phyloP scores from a whole-genome alignment of 2,888 invertebrate genomes.

The Phortica magna region DNA sequence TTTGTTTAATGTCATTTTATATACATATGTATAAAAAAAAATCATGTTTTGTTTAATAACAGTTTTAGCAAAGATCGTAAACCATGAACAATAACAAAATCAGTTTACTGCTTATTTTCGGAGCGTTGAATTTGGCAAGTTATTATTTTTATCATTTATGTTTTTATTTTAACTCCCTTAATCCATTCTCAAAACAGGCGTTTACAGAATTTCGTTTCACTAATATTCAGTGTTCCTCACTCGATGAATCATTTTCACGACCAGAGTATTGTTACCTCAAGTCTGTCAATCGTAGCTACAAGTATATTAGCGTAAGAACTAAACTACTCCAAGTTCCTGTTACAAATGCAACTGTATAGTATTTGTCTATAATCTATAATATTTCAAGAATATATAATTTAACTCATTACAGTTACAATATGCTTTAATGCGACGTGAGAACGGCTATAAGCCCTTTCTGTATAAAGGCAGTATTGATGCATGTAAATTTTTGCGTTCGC shows the following conservation, averaged over 20 bases:
- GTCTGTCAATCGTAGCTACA: slow-evolving; percentile 53
- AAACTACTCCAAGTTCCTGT: slow-evolving; percentile 26
- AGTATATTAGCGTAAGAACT: slow-evolving; percentile 37
- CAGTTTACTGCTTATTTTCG: too few species aligned
- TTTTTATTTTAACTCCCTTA: not conserved
- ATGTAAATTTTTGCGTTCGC: slow-evolving; percentile 42
- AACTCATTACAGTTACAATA: not conserved
- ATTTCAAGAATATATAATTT: slow-evolving; percentile 25
- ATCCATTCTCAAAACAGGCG: not conserved
- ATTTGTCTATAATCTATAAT: not conserved
- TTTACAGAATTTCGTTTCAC: slow-evolving; percentile 48
- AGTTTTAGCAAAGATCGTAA: too few species aligned
- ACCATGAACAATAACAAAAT: too few species aligned
- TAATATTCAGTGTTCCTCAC: slow-evolving; percentile 47
- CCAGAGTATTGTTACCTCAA: slow-evolving; percentile 46
- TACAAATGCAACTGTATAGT: slow-evolving; percentile 36
- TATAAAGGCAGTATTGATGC: slow-evolving; percentile 32
- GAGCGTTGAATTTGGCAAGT: too few species aligned
- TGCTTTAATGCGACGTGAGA: slow-evolving; percentile 43
- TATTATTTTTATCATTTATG: not conserved
- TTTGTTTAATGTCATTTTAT: too few species aligned
- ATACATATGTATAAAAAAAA: too few species aligned
- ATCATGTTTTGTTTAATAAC: too few species aligned
- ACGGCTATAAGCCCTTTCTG: slow-evolving; percentile 48
- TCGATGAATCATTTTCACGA: not conserved